Evolutionary conservation across 2,797 vertebrate genomes (phyloP).

Genomic region (Synanceia verrucosa): DNA sequence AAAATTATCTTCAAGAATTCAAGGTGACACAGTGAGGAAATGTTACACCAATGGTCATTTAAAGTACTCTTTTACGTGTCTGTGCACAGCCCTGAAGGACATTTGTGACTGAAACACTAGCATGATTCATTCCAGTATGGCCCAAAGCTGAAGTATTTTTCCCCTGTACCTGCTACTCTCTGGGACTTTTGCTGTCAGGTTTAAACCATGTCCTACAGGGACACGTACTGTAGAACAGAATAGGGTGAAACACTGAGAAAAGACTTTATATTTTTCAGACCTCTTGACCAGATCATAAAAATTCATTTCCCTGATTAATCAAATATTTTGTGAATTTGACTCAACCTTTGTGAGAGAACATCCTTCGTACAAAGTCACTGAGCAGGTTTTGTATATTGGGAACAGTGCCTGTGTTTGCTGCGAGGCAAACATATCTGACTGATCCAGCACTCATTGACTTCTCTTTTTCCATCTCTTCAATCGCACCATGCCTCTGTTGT

Average conservation of each 20-base stretch:
- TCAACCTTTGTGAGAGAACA: neutral
- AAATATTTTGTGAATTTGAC: conserved; percentile 10
- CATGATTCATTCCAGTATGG: neutral
- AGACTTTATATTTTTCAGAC: neutral
- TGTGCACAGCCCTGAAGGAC: neutral
- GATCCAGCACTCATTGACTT: conserved; percentile 45
- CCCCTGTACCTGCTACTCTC: neutral
- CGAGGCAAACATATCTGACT: conserved; percentile 42
- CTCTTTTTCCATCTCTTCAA: conserved; percentile 45
- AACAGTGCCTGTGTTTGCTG: conserved; percentile 5
- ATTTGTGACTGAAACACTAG: neutral
- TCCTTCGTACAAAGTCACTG: conserved; percentile 12
- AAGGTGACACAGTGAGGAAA: neutral
- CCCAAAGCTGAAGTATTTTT: neutral
- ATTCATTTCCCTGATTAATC: neutral
- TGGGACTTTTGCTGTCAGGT: neutral
- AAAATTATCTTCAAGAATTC: neutral
- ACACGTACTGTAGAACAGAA: neutral
- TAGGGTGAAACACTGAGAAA: neutral
- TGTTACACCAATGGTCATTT: neutral
- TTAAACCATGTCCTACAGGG: neutral
- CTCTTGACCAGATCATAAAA: neutral
- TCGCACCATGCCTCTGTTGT: conserved; percentile 28
- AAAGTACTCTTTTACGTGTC: neutral
- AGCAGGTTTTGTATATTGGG: conserved; percentile 24